phyloP scores from a whole-genome alignment of 2,888 invertebrate species.

The Dolomedes plantarius region DNA sequence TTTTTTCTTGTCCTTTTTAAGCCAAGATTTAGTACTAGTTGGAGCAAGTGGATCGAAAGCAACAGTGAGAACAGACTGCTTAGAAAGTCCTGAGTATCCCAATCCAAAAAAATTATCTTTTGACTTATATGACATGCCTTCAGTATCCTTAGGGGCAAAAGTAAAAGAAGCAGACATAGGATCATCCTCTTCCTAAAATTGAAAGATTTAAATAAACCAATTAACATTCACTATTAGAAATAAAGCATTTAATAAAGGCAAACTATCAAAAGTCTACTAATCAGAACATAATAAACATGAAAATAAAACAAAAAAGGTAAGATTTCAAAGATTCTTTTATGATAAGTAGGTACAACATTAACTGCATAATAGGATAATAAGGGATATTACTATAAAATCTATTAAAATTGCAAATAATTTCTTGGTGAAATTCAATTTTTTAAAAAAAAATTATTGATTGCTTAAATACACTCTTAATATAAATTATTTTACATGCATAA shows the following conservation, averaged over 20 bases:
- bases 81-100: conserved; percentile 77
- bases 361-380: no score
- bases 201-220: not conserved
- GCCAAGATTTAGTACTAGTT: conserved; percentile 50
- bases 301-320: no score
- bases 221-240: no score
- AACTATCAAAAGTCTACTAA: not conserved
- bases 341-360: no score
- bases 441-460: no score
- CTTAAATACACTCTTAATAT: no score
- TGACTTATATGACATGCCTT: conserved; percentile 81
- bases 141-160: conserved; percentile 89
- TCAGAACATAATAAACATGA: not conserved
- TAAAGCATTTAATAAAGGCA: no score
- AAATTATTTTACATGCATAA: no score
- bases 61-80: conserved; percentile 70
- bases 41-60: conserved; percentile 31
- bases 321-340: no score
- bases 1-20: conserved; percentile 81
- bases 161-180: conserved; percentile 31
- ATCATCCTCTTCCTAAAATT: conserved; percentile 48
- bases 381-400: no score
- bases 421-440: no score
- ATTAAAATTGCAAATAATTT: no score
- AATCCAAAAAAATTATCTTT: conserved; percentile 84